Conservation (phyloP, 2,113 vertebrate genomes). For the Mormyrus iriodes region DNA sequence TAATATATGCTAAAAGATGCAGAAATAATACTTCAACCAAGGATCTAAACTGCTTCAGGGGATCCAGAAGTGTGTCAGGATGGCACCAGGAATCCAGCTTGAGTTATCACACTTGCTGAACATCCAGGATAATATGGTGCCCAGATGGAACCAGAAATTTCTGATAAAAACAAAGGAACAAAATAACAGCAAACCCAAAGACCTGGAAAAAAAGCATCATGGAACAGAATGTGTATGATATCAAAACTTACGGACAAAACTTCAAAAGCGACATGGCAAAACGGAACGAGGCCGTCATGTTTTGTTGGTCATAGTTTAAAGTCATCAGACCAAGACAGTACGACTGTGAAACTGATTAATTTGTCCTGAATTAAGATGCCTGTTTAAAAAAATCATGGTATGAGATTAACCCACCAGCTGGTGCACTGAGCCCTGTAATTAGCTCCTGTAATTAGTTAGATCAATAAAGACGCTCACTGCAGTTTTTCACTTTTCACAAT, state of each 20-base stretch:
- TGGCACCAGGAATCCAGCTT: not conserved
- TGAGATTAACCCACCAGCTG: not conserved
- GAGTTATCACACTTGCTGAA: not conserved
- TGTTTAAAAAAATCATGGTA: not conserved
- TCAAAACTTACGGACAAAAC: not conserved
- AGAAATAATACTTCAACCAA: not conserved
- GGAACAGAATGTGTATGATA: not conserved
- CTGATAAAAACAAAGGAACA: not conserved
- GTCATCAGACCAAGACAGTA: not conserved
- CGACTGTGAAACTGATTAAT: not conserved
- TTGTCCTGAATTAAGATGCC: not conserved
- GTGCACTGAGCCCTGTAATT: not conserved
- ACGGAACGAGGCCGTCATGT: not conserved
- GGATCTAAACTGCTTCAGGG: not conserved
- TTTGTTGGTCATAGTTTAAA: not conserved
- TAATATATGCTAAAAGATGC: not conserved
- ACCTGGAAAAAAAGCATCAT: not conserved
- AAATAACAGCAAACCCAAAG: not conserved
- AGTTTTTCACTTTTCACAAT: not conserved
- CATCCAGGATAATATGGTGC: not conserved
- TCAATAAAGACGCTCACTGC: not conserved
- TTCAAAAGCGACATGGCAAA: not conserved
- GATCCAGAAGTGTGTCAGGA: not conserved
- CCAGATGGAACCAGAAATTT: not conserved
- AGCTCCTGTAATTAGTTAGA: not conserved